Percentiles rank a stretch among this genome's conserved stretches.
phyloP scores from a whole-genome alignment of 2,888 invertebrate genomes.

The Argyra leucocephala region DNA sequence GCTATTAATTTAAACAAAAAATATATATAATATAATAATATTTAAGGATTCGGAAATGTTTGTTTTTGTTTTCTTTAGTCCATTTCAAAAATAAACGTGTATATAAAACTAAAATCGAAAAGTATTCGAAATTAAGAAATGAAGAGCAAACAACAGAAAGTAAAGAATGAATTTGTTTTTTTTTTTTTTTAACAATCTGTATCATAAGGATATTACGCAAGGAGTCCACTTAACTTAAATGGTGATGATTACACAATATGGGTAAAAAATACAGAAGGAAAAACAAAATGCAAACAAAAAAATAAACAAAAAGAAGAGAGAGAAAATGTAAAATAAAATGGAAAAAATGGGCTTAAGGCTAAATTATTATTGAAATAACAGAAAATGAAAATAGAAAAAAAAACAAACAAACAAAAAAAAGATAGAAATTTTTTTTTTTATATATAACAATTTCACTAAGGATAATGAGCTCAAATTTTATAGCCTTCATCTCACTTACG shows the following conservation, averaged over 20 bases:
- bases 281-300: no score
- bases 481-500: background rate
- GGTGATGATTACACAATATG: background rate
- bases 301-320: no score
- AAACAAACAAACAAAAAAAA: background rate
- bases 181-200: background rate
- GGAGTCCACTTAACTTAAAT: constrained; percentile 3
- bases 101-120: no score
- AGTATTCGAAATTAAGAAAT: background rate
- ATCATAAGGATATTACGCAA: background rate
- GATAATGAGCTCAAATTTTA: constrained; percentile 3
- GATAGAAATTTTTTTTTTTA: background rate
- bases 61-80: no score
- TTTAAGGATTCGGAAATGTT: no score
- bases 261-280: no score
- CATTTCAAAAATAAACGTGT: no score
- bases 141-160: background rate
- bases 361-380: background rate
- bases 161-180: background rate
- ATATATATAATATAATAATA: no score
- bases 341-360: background rate
- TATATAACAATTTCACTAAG: background rate
- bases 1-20: no score
- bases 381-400: background rate
- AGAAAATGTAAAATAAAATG: background rate